These are phyloP conservation scores for Chitala chitala DNA, from an alignment of 2,113 vertebrate genomes.

Conservation along the genomic window DNA sequence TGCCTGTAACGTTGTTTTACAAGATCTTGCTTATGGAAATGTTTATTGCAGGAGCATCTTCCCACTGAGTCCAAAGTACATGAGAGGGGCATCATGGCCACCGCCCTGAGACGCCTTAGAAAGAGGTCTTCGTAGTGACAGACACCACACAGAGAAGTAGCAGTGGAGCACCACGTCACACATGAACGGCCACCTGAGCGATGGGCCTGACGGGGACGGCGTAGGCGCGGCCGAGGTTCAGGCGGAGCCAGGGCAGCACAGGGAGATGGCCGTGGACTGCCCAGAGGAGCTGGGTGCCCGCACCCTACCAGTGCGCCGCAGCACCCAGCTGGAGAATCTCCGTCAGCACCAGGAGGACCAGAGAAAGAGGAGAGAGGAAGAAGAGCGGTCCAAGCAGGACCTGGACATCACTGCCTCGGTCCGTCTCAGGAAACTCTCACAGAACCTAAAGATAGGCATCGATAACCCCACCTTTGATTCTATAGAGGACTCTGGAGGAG, in stretches of 20 bases:
- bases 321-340: conserved; percentile 77
- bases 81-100: conserved; percentile 34
- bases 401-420: conserved; percentile 82
- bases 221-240: conserved; percentile 52
- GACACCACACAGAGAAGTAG: not conserved
- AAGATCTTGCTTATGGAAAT: not conserved
- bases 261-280: conserved; percentile 87
- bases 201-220: conserved; percentile 60
- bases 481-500: conserved; percentile 71
- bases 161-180: conserved; percentile 79
- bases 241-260: conserved; percentile 68
- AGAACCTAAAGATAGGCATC: conserved; percentile 84
- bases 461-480: conserved; percentile 91
- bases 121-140: not conserved
- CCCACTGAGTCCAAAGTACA: not conserved
- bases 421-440: conserved; percentile 83
- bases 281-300: conserved; percentile 74
- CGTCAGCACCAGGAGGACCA: conserved; percentile 87
- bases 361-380: conserved; percentile 74
- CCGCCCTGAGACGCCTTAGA: conserved; percentile 15
- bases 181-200: conserved; percentile 82
- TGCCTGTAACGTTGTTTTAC: not conserved
- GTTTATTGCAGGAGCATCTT: not conserved
- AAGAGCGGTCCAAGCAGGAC: conserved; percentile 73
- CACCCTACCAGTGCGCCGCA: conserved; percentile 66